Evolutionary conservation across 2,113 vertebrate genomes (phyloP).

Genomic region (Piaya cayana): DNA sequence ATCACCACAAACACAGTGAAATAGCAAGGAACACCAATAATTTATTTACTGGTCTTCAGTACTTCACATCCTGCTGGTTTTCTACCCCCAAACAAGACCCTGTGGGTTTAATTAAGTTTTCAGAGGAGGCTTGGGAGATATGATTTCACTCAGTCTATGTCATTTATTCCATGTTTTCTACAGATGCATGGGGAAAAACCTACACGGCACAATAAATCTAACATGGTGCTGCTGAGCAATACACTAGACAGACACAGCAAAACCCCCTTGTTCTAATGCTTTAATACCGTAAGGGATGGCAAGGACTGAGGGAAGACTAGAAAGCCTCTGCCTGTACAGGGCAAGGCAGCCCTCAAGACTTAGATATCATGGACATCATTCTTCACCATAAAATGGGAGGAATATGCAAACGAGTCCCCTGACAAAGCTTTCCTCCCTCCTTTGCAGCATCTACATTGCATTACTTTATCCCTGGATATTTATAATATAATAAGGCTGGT

Average conservation of each 20-base stretch:
- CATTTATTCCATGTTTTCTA: slow-evolving; percentile 37
- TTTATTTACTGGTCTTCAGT: slow-evolving; percentile 51
- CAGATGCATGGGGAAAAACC: background rate
- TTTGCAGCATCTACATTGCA: background rate
- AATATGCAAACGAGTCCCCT: background rate
- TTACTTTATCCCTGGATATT: background rate
- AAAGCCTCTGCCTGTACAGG: background rate
- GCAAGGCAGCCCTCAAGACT: background rate
- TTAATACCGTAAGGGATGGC: background rate
- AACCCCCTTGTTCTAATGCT: background rate
- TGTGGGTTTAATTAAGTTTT: slow-evolving; percentile 62
- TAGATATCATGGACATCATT: background rate
- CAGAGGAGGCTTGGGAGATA: slow-evolving; percentile 31
- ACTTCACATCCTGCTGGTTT: slow-evolving; percentile 33
- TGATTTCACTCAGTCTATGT: slow-evolving; percentile 20
- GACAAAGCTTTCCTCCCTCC: background rate
- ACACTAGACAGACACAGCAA: background rate
- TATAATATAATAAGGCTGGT: background rate
- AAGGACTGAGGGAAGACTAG: background rate
- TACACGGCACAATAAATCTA: slow-evolving; percentile 7
- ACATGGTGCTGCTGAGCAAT: background rate
- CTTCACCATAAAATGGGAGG: background rate
- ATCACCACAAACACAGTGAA: background rate
- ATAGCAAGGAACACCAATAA: slow-evolving; percentile 9
- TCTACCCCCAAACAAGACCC: slow-evolving; percentile 57